phyloP scores from a whole-genome alignment of 2,797 vertebrate species.

The Cygnus olor region DNA sequence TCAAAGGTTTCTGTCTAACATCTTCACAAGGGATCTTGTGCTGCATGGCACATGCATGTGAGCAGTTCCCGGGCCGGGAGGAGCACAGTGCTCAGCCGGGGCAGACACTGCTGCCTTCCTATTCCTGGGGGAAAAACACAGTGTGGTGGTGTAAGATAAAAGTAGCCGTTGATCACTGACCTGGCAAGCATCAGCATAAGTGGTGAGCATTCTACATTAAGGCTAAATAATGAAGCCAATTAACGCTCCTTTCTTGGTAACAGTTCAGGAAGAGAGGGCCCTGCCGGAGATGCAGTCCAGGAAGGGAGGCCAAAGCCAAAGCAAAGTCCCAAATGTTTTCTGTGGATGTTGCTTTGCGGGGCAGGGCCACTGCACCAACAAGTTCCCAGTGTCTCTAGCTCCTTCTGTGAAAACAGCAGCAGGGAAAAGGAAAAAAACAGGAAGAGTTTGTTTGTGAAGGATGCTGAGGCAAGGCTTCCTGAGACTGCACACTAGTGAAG shows the following conservation, averaged over 20 bases:
- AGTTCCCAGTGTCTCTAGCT: background rate
- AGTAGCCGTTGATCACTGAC: background rate
- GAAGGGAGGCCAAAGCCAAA: background rate
- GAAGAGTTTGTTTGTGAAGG: background rate
- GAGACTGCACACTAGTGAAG: accelerated
- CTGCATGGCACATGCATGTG: background rate
- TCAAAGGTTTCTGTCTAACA: background rate
- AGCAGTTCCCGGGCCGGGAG: background rate
- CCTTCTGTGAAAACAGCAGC: background rate
- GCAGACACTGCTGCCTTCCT: background rate
- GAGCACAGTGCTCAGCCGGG: background rate
- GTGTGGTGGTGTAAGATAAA: background rate
- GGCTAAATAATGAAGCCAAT: background rate
- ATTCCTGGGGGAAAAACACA: background rate
- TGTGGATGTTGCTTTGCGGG: background rate
- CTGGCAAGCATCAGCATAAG: background rate
- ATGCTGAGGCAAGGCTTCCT: background rate
- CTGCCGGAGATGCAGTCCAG: background rate
- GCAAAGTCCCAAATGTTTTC: background rate
- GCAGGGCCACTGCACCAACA: background rate
- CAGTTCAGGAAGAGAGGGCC: background rate
- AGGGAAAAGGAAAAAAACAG: background rate
- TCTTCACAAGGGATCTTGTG: background rate
- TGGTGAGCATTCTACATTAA: background rate
- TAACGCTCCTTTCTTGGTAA: constrained; percentile 6